Conservation (phyloP, 2,797 vertebrate genomes). For the Pangasius krempfi region DNA sequence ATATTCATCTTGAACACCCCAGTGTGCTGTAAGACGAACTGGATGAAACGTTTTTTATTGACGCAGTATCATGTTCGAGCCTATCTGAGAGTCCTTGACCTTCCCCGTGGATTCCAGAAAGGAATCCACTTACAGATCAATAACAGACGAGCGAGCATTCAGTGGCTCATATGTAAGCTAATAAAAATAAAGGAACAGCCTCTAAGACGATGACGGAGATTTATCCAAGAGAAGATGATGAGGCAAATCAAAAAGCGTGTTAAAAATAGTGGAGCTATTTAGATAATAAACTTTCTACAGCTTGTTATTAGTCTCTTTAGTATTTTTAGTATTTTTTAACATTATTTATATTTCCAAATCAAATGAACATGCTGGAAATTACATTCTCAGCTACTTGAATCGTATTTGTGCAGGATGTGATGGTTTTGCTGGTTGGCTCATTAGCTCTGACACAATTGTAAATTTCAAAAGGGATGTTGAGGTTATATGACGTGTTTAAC, state of each 20-base stretch:
- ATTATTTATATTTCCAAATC: background rate
- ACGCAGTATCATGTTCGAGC: constrained; percentile 28
- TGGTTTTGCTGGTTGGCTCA: background rate
- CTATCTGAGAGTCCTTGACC: constrained; percentile 42
- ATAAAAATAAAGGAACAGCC: constrained; percentile 15
- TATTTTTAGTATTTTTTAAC: background rate
- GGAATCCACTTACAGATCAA: constrained; percentile 39
- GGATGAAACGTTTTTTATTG: constrained; percentile 22
- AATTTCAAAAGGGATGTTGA: background rate
- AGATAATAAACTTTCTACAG: background rate
- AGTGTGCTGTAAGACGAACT: constrained; percentile 1
- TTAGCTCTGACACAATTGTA: background rate
- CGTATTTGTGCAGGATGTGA: background rate
- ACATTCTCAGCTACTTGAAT: too few species aligned
- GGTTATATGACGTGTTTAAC: background rate
- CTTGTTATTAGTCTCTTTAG: background rate
- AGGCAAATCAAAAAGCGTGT: background rate
- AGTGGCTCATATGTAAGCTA: constrained; percentile 21
- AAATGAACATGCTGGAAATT: background rate
- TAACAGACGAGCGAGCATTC: constrained; percentile 19
- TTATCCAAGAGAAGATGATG: background rate
- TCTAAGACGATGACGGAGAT: background rate
- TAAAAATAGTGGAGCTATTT: background rate
- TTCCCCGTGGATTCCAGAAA: constrained; percentile 27
- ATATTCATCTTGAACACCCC: constrained; percentile 1